These are phyloP conservation scores for Poeciliopsis presidionis DNA, from an alignment of 2,797 vertebrate species.

Conservation along the genomic window DNA sequence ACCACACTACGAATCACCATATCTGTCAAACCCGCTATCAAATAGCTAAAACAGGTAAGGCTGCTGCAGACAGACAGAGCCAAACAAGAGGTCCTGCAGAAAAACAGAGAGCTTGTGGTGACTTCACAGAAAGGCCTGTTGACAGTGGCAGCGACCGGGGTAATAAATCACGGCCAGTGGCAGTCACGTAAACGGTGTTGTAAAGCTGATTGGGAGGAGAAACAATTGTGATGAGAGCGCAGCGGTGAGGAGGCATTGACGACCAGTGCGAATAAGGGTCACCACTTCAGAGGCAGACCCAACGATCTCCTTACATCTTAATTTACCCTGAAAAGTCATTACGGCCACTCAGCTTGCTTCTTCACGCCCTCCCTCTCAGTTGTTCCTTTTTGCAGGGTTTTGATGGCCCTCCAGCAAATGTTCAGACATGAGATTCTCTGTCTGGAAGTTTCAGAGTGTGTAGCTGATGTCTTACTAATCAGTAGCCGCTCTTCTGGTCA, in stretches of 20 bases:
- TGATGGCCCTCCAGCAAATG: slow-evolving; percentile 57
- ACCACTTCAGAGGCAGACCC: slow-evolving; percentile 64
- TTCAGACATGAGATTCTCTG: slow-evolving; percentile 62
- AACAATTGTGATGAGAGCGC: slow-evolving; percentile 74
- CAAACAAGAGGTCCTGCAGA: slow-evolving; percentile 76
- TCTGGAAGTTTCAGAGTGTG: slow-evolving; percentile 44
- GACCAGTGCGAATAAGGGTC: slow-evolving; percentile 77
- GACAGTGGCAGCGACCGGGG: slow-evolving; percentile 74
- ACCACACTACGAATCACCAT: slow-evolving; percentile 43
- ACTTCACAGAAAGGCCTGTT: slow-evolving; percentile 78
- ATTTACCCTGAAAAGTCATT: slow-evolving; percentile 79
- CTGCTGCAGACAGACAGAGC: slow-evolving; percentile 44
- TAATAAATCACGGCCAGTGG: slow-evolving; percentile 78
- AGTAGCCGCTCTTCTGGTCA: slow-evolving; percentile 60
- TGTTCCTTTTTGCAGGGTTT: slow-evolving; percentile 58
- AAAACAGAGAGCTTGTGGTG: slow-evolving; percentile 66
- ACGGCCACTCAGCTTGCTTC: slow-evolving; percentile 61
- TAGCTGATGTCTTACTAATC: slow-evolving; percentile 32
- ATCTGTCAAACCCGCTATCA: slow-evolving; percentile 35
- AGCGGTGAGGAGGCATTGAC: slow-evolving; percentile 61
- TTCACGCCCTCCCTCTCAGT: slow-evolving; percentile 51
- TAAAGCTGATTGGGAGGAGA: slow-evolving; percentile 77
- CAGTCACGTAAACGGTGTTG: slow-evolving; percentile 75
- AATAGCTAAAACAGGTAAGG: slow-evolving; percentile 38
- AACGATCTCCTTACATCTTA: slow-evolving; percentile 73